Evolutionary conservation across 2,113 vertebrate species (phyloP).

Genomic region (Ovis canadensis): DNA sequence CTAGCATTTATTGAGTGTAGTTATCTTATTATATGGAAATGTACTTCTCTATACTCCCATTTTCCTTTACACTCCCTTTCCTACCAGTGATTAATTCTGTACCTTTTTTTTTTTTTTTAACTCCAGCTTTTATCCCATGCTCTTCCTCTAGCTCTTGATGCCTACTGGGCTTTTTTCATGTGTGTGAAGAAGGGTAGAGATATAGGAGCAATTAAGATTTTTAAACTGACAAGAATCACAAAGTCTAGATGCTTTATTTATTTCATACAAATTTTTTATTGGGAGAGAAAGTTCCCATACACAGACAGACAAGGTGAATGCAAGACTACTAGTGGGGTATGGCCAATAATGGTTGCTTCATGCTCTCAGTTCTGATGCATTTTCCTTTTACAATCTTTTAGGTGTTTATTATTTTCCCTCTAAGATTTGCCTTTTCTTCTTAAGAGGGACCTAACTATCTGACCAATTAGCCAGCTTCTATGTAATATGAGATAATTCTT

Average conservation of each 20-base stretch:
- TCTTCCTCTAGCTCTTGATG: not conserved
- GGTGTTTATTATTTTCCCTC: not conserved
- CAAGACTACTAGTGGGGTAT: not conserved
- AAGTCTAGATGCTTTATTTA: not conserved
- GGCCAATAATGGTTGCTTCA: not conserved
- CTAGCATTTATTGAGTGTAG: not conserved
- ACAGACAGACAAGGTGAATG: not conserved
- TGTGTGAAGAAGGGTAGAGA: not conserved
- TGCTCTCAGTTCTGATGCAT: not conserved
- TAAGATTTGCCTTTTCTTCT: constrained; percentile 13
- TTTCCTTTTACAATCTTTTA: constrained; percentile 12
- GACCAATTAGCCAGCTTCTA: constrained; percentile 19
- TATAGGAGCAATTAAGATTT: not conserved
- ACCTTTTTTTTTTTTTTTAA: not conserved
- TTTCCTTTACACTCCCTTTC: not conserved
- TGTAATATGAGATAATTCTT: constrained; percentile 34
- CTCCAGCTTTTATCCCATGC: not conserved
- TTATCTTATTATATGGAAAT: not conserved
- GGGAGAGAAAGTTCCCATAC: not conserved
- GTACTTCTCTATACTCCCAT: not conserved
- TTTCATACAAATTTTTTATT: not conserved
- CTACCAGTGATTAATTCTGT: not conserved
- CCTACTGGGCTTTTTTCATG: not conserved
- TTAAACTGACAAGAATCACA: not conserved
- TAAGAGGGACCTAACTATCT: not conserved